phyloP scores from a whole-genome alignment of 2,797 vertebrate genomes.

The Limosa lapponica region DNA sequence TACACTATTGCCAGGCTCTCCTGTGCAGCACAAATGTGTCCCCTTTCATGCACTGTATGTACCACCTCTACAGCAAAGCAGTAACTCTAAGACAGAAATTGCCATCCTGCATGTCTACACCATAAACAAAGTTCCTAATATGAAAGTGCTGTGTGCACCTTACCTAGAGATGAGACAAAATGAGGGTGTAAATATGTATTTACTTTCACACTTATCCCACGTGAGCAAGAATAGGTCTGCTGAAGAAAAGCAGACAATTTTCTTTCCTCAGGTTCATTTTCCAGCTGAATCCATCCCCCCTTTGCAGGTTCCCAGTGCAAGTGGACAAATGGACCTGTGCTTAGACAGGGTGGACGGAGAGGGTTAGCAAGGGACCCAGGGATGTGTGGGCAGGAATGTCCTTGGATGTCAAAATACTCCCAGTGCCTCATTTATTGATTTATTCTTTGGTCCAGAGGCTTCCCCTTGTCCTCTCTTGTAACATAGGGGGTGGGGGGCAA shows the following conservation, averaged over 20 bases:
- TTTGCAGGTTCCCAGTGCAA: neutral
- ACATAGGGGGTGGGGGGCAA: neutral
- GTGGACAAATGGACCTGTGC: fast-evolving
- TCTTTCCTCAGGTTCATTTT: neutral
- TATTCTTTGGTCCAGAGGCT: neutral
- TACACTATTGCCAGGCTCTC: neutral
- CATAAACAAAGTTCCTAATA: neutral
- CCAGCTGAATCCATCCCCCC: neutral
- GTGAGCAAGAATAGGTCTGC: neutral
- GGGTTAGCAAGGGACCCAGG: neutral
- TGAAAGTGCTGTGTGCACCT: neutral
- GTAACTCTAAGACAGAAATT: neutral
- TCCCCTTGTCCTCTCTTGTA: neutral
- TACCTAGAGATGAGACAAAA: neutral
- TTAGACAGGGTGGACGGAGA: neutral
- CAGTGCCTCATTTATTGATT: neutral
- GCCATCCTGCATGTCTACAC: neutral
- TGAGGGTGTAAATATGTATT: neutral
- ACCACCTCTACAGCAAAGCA: neutral
- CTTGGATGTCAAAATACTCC: neutral
- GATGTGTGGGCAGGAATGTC: neutral
- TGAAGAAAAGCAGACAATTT: neutral
- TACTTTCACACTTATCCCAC: neutral
- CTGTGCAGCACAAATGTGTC: neutral
- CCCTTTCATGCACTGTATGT: neutral